Base-by-base conservation (phyloP, 2,113 vertebrate genomes). In the Solea solea region DNA sequence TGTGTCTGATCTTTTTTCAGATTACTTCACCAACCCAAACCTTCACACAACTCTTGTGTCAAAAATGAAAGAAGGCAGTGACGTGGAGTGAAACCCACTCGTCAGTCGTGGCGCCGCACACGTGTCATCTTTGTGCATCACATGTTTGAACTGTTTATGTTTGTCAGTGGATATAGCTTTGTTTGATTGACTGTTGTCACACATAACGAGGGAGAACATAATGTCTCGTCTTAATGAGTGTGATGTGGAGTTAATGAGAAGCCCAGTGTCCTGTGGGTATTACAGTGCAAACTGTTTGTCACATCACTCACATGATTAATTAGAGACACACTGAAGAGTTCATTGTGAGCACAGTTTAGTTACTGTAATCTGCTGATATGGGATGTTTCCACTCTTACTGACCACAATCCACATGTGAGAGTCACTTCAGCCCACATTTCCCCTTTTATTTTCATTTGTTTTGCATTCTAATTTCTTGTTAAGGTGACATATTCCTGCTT, bases 21-120 rank as follows among this genome's bases (percentile, higher is more conserved):
- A 91, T 80, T 79, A 94, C 72, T 94, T 94, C 88, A 88, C 61
- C 39, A 86, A 91, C 59, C 84, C 89, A 44, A 64, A 89, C 59
- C 83, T 91, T 56, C 62, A 53, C 10, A 52, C 25, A 9, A 58
- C 74, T 28, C 75, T 87, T 63, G 53, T 16, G 6, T 58, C 78
- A 7, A 81, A 80, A 82, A 54, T 76, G 58, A 68, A 87, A 45
- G 64, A 21, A 62, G 80, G 68, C 21, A 51, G n/a, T 16, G 48
- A 70, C 9, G 40, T 11, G 10, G 55, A 86, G 41, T 88, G 16
- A 91, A 54, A 80, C 16, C 45, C 45, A 40, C 11, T 45, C 40
- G 27, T 21, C 42, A 48, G 12, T 14, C 45, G 8, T 15, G 2
- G 9, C 42, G 2, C n/a, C 25, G 25, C 15, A 28, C 28, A 14